phyloP scores from a whole-genome alignment of 2,113 vertebrate species.

The Lota lota region DNA sequence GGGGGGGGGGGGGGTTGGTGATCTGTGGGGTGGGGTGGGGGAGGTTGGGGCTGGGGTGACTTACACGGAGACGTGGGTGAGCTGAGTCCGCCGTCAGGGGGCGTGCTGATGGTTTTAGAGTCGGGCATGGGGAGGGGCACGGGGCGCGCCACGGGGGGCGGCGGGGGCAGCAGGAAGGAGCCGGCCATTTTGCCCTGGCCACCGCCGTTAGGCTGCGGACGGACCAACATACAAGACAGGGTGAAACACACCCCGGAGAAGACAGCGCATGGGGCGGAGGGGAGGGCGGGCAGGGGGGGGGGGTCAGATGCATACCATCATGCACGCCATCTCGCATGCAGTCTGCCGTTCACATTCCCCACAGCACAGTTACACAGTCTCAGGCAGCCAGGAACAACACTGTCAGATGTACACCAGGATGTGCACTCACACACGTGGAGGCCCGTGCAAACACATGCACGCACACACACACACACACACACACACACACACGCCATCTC shows the following conservation, averaged over 20 bases:
- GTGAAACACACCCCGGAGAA: constrained; percentile 66
- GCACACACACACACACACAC: too few relatives aligned
- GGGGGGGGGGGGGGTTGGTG: constrained; percentile 23
- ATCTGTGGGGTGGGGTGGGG: neutral
- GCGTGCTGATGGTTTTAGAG: constrained; percentile 96
- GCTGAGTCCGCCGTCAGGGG: constrained; percentile 91
- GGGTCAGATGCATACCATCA: too few relatives aligned
- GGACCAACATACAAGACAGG: constrained; percentile 84
- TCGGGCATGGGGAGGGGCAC: constrained; percentile 97
- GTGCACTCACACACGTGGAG: too few relatives aligned
- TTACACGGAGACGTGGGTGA: constrained; percentile 95
- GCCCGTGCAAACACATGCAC: too few relatives aligned
- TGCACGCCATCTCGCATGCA: too few relatives aligned
- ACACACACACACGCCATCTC: too few relatives aligned
- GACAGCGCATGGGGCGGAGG: too few relatives aligned
- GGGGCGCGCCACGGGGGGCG: constrained; percentile 95
- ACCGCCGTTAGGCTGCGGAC: constrained; percentile 95
- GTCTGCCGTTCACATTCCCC: too few relatives aligned
- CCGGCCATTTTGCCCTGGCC: constrained; percentile 96
- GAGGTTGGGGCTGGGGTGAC: constrained; percentile 68
- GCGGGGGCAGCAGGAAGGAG: constrained; percentile 95
- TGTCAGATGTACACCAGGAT: too few relatives aligned
- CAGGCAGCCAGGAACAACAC: too few relatives aligned
- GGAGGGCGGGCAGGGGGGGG: too few relatives aligned
- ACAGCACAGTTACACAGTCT: too few relatives aligned